Evolutionary conservation across 2,113 vertebrate genomes (phyloP), one percentile per base, ranked within the genome.

Genomic region (Dipodomys merriami): DNA sequence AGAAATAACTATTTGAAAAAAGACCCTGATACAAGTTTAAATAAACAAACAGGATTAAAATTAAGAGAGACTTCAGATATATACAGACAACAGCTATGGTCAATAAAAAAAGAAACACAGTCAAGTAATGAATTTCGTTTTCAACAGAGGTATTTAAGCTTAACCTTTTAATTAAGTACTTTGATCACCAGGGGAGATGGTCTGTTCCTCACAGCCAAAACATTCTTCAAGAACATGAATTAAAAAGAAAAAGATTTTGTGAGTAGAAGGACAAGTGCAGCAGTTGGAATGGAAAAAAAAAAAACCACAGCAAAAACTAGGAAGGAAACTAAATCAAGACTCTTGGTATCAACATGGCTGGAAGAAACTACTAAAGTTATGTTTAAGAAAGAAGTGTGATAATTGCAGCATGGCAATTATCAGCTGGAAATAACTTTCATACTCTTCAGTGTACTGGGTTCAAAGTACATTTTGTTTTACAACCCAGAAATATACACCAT

Each of bases 151-250:
- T 67, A 76, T 30, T 53, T 68, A 80, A 72, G 19, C 18, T 18
- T 90, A 46, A 78, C 19, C 53, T 95, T 92, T 78, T 76, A 78
- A 72, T 44, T 83, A 67, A 86, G 8, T 8, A 27, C 22, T 35
- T 86, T 49, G 79, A 13, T 90, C 88, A 57, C 16, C 91, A 6
- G 71, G 8, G 39, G 13, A 71, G 25, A 18, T 22, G 60, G 29
- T n/a, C 88, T 76, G n/a, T 57, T 83, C 74, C 78, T 86, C 73
- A 22, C 35, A 64, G 30, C 84, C 57, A 93, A 89, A 95, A 81
- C 69, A 44, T 10, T 90, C 60, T 92, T 83, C 29, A 88, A 94
- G 39, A 27, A 73, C 12, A 44, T 11, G 46, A 29, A 93, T 68
- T 64, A 44, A 30, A 79, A 29, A 69, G 30, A 16, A 65, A 82